Conservation (phyloP, 2,888 invertebrate species). For the Lasius platythorax region DNA sequence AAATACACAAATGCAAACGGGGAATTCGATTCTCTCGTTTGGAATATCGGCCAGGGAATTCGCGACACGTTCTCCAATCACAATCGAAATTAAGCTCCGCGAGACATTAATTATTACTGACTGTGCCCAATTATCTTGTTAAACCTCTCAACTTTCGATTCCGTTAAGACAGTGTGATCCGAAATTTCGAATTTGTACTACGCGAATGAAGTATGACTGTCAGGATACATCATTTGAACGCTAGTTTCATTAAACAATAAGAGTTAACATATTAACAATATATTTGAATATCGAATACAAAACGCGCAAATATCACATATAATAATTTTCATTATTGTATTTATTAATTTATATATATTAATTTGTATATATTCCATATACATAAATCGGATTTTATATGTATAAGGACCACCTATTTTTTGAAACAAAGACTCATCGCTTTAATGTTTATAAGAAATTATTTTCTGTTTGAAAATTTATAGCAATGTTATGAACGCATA, state of each 20-base stretch:
- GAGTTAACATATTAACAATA: neutral
- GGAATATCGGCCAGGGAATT: constrained; percentile 51
- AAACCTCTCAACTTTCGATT: constrained; percentile 1
- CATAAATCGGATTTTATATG: too few relatives aligned
- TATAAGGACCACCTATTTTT: too few relatives aligned
- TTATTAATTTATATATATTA: too few relatives aligned
- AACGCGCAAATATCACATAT: neutral
- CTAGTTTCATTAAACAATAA: neutral
- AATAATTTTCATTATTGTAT: neutral
- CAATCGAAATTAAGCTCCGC: constrained; percentile 49
- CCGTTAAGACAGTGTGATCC: neutral
- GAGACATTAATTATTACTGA: constrained; percentile 41
- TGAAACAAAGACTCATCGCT: neutral
- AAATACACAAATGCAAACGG: constrained; percentile 55
- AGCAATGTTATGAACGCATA: neutral
- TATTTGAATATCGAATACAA: neutral
- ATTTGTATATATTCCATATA: too few relatives aligned
- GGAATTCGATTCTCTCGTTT: constrained; percentile 61
- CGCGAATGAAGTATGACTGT: neutral
- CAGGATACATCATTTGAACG: neutral
- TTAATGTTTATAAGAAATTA: neutral
- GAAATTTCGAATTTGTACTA: neutral
- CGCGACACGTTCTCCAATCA: constrained; percentile 39
- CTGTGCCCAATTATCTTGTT: constrained; percentile 15
- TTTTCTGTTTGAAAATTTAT: neutral